These are phyloP conservation scores for Chaetogeoica ovagalla DNA, from an alignment of 2,888 invertebrate genomes.

Conservation along the genomic window DNA sequence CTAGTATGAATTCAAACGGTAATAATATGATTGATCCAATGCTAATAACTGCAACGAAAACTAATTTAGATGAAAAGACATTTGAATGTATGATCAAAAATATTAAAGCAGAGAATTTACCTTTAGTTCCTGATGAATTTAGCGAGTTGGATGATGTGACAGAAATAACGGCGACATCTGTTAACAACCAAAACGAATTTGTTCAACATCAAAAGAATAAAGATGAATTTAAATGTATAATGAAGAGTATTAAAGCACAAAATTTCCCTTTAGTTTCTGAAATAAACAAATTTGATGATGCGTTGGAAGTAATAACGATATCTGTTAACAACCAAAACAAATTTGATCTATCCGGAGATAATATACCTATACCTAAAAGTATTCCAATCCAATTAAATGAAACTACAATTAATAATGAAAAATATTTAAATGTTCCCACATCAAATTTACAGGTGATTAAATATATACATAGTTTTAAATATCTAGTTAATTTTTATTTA, in stretches of 20 bases:
- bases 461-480: not conserved
- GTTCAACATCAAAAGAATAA: not conserved
- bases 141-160: not conserved
- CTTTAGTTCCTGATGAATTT: not conserved
- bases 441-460: not conserved
- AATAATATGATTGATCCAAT: not conserved
- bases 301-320: too few relatives aligned
- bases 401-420: not conserved
- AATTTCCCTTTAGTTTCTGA: not conserved
- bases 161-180: not conserved
- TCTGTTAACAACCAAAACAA: too few relatives aligned
- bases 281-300: too few relatives aligned
- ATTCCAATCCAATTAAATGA: too few relatives aligned
- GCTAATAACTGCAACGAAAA: not conserved
- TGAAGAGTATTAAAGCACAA: not conserved
- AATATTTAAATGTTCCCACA: not conserved
- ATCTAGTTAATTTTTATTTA: not conserved
- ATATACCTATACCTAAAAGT: too few relatives aligned
- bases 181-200: not conserved
- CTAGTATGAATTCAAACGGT: not conserved
- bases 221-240: not conserved
- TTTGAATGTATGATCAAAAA: not conserved
- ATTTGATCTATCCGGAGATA: too few relatives aligned
- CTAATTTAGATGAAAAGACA: not conserved
- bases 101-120: constrained; percentile 11